Conservation (phyloP, 2,113 vertebrate species). For the rat (Rattus norvegicus) region DNA sequence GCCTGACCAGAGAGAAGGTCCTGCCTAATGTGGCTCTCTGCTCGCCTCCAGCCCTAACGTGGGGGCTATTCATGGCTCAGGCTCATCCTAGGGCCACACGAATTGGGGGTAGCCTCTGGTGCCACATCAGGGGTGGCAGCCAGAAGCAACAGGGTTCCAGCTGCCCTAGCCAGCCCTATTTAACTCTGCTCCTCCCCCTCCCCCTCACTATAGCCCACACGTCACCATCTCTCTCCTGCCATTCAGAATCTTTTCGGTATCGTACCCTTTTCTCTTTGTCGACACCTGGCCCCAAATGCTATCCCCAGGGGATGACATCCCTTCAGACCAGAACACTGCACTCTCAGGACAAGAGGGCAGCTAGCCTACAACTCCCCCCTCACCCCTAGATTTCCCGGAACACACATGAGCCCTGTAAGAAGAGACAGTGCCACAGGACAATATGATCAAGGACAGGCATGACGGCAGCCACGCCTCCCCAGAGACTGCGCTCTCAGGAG, state of each 20-base stretch:
- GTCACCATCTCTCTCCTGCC: neutral
- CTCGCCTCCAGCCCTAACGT: neutral
- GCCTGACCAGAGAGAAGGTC: neutral
- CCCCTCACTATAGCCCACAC: rapidly evolving
- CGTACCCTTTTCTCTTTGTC: rapidly evolving
- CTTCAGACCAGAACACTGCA: neutral
- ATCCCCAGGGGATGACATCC: neutral
- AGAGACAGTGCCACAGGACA: rapidly evolving
- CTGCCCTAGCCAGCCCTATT: neutral
- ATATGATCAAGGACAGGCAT: neutral
- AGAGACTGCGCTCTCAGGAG: neutral
- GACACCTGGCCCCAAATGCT: too few species aligned
- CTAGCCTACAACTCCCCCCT: neutral
- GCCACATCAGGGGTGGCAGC: neutral
- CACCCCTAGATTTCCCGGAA: rapidly evolving
- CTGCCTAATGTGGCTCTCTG: neutral
- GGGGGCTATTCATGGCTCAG: neutral
- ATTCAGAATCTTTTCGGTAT: too few species aligned
- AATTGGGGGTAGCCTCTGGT: neutral
- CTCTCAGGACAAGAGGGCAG: neutral
- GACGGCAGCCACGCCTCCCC: rapidly evolving
- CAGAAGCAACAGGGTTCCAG: neutral
- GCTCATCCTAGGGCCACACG: rapidly evolving
- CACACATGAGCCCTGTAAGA: rapidly evolving
- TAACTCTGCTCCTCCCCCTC: too few species aligned